phyloP scores from a whole-genome alignment of 2,797 vertebrate species.

The Pseudomugil tenellus region DNA sequence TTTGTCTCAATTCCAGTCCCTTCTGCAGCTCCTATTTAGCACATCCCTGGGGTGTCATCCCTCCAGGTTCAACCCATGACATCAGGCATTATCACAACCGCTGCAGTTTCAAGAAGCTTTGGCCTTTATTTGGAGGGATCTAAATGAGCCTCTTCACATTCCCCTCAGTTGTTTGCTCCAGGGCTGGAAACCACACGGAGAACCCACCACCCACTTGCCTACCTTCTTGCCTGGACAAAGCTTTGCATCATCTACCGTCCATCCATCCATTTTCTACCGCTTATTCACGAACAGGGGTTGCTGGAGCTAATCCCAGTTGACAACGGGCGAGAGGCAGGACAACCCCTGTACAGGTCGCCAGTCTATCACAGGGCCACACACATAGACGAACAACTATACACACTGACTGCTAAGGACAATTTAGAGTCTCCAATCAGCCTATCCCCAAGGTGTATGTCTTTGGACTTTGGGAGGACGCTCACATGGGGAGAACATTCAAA shows the following conservation, averaged over 20 bases:
- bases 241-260: conserved; percentile 53
- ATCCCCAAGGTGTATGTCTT: no score
- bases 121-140: conserved; percentile 59
- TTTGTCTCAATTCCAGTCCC: conserved; percentile 21
- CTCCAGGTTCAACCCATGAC: conserved; percentile 51
- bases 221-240: conserved; percentile 61
- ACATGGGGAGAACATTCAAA: no score
- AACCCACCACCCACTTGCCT: conserved; percentile 52
- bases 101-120: conserved; percentile 54
- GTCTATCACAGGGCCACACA: no score
- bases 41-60: conserved; percentile 45
- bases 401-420: no score
- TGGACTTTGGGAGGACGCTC: no score
- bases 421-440: no score
- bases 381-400: no score
- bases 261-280: no score
- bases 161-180: conserved; percentile 55
- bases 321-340: no score
- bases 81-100: conserved; percentile 54
- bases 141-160: conserved; percentile 69
- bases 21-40: conserved; percentile 42
- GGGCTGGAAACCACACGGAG: conserved; percentile 58
- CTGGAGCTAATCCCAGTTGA: no score
- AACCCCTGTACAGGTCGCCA: no score
- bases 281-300: no score